Evolutionary conservation across 2,113 vertebrate genomes (phyloP).

Genomic region (Trochalopteron elliotii): DNA sequence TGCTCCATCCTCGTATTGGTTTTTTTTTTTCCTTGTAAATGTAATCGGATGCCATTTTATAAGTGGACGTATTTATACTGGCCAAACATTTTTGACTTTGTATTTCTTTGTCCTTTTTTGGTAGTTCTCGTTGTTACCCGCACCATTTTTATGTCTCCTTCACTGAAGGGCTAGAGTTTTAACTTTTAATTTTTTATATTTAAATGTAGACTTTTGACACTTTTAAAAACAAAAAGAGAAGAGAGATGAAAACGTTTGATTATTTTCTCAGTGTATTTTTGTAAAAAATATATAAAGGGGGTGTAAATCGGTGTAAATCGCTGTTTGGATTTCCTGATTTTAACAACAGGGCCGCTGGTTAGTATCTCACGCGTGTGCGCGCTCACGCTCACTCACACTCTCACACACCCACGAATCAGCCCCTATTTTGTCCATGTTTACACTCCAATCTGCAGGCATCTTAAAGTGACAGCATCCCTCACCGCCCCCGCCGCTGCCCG

Average conservation of each 20-base stretch:
- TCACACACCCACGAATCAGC: constrained; percentile 81
- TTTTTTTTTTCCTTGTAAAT: constrained; percentile 86
- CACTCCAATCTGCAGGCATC: constrained; percentile 96
- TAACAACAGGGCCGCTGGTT: constrained; percentile 91
- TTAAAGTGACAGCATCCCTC: constrained; percentile 95
- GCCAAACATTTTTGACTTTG: constrained; percentile 92
- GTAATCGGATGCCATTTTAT: constrained; percentile 98
- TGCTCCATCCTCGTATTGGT: constrained; percentile 84
- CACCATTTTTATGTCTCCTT: constrained; percentile 97
- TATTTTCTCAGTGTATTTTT: constrained; percentile 99
- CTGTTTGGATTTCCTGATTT: constrained; percentile 97
- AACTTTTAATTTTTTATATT: constrained; percentile 99
- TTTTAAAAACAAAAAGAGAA: constrained; percentile 92
- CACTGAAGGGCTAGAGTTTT: constrained; percentile 99
- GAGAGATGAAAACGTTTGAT: constrained; percentile 98
- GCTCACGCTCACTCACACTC: constrained; percentile 64
- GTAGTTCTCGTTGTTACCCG: constrained; percentile 87
- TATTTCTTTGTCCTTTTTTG: constrained; percentile 73
- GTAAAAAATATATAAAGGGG: constrained; percentile 99
- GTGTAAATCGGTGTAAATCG: constrained; percentile 97
- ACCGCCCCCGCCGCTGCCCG: constrained; percentile 52
- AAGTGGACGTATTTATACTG: constrained; percentile 99
- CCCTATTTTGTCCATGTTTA: constrained; percentile 95
- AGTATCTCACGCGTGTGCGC: constrained; percentile 74
- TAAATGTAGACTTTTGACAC: constrained; percentile 99